Evolutionary conservation across 1,140 invertebrate genomes (phyloP).

Genomic region (Vollenhovia emeryi): DNA sequence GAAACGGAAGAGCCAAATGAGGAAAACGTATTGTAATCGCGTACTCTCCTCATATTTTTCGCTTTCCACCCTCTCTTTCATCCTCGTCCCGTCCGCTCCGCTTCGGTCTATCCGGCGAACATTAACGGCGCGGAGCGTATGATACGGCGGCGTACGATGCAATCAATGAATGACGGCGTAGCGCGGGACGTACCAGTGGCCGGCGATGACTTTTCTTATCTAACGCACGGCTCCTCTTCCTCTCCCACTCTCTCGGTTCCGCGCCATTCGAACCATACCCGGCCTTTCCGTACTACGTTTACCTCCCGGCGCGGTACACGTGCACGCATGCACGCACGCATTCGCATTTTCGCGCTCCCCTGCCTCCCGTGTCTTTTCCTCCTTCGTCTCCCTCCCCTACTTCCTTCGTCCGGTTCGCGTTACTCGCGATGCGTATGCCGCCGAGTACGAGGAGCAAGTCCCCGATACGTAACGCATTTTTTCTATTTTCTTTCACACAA

Average conservation of each 20-base stretch:
- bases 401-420: slow-evolving; percentile 71
- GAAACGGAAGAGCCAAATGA: neutral
- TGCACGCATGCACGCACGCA: neutral
- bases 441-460: slow-evolving; percentile 53
- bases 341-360: slow-evolving; percentile 28
- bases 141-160: slow-evolving; percentile 69
- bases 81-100: neutral
- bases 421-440: slow-evolving; percentile 75
- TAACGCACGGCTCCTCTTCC: slow-evolving; percentile 35
- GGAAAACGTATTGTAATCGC: neutral
- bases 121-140: slow-evolving; percentile 72
- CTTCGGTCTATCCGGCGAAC: slow-evolving; percentile 62
- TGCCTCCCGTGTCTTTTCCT: slow-evolving; percentile 29
- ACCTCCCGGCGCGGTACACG: neutral
- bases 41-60: slow-evolving; percentile 43
- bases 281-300: neutral
- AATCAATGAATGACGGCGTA: slow-evolving; percentile 81
- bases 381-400: slow-evolving; percentile 30
- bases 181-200: slow-evolving; percentile 76
- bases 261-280: neutral
- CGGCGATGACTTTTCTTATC: slow-evolving; percentile 82
- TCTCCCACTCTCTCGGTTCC: neutral
- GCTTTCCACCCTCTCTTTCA: neutral
- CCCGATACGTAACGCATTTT: neutral
- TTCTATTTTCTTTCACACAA: neutral